phyloP scores from a whole-genome alignment of 2,113 vertebrate species.

The Panurus biarmicus region DNA sequence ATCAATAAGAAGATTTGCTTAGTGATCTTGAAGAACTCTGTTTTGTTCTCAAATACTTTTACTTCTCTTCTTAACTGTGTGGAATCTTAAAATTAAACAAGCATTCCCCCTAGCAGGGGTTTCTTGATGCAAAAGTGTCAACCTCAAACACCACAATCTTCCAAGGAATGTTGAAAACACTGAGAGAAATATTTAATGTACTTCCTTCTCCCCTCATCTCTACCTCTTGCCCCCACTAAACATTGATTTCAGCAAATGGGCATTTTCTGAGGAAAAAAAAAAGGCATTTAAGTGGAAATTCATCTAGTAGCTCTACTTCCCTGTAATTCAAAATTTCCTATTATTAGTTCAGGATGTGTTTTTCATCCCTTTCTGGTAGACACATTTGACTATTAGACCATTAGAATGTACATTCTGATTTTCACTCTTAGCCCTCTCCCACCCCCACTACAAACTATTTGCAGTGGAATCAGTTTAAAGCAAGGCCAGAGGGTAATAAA shows the following conservation, averaged over 20 bases:
- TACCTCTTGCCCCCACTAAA: not conserved
- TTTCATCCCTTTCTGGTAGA: not conserved
- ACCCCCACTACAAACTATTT: not conserved
- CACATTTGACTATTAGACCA: not conserved
- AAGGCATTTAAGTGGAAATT: not conserved
- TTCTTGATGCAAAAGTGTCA: not conserved
- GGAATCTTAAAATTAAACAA: not conserved
- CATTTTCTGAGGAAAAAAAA: not conserved
- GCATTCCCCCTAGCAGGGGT: not conserved
- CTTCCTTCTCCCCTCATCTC: not conserved
- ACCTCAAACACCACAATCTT: not conserved
- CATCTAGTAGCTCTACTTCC: not conserved
- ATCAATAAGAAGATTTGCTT: not conserved
- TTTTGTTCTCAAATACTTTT: not conserved
- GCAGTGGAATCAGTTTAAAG: not conserved
- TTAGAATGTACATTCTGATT: not conserved
- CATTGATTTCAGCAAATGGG: not conserved
- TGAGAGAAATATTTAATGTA: not conserved
- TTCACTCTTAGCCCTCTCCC: not conserved
- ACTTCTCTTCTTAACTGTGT: not conserved
- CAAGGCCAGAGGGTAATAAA: not conserved
- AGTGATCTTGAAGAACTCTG: not conserved
- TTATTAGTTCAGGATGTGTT: not conserved
- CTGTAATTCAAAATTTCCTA: not conserved
- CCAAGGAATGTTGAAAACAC: not conserved